Base-by-base conservation (phyloP, 2,888 invertebrate genomes). In the Rhagonycha lutea region DNA sequence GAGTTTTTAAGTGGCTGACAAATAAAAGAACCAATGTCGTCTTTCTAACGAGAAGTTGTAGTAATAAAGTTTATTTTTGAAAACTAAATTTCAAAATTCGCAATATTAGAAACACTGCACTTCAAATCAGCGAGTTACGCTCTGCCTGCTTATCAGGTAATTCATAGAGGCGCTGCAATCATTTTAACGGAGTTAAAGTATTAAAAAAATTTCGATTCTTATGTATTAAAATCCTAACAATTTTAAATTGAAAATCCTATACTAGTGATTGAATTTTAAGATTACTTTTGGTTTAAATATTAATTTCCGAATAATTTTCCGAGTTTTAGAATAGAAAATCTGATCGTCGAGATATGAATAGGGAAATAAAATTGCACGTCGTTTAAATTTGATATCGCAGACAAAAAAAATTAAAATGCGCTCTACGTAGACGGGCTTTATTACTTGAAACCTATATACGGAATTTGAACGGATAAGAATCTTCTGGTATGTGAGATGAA, bases 401-500 rank as follows among this genome's bases (percentile, higher is more conserved):
- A 47, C 47, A 47, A 47, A 47, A 47, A 47, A 47, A 47, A 47
- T 47, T 47, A 47, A 47, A 47, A 47, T 47, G 47, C 47, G 47
- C 47, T 47, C 47, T 71, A 61, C 74, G 74, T 74, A 70, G 74
- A 68, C 3, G 70, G 74, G 70, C 74, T 74, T 70, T 74, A 74
- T 74, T 74, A 74, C 74, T 74, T 29, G 26, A 70, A 70, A 67
- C 70, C 74, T 61, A 67, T 70, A 74, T 74, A 74, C 68, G 73
- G 47, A 47, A 47, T 47, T 47, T 47, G 47, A 47, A 47, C 47
- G n/a, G 69, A 32, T 29, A 61, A 68, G 74, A 74, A 70, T 73
- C 69, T 73, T 47, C 68, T 29, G 73, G 32, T 73, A 73, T 74
- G 74, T 70, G 74, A 75, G 75, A 75, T 69, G 72, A 75, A 75